Evolutionary conservation across 2,888 invertebrate species (phyloP), one percentile per base, ranked within the genome.

Genomic region (Hemicrepidius hirtus): DNA sequence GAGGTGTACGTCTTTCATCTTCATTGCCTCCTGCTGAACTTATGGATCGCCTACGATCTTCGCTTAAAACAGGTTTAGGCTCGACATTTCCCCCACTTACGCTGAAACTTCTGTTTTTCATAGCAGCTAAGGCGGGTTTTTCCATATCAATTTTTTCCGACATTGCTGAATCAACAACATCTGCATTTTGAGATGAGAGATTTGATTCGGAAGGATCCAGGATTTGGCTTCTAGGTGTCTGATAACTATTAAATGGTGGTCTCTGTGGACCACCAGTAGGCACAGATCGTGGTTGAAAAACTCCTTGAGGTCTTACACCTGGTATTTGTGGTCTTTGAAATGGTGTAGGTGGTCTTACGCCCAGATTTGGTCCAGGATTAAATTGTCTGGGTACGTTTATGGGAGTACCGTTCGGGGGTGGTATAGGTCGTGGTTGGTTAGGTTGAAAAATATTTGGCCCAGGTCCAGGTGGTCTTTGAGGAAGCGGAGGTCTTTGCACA

Each of bases 21-120:
- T 81, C 81, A 13, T 69, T 84, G 20, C 87, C 87, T 44, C 89
- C 87, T 35, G 89, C 84, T 63, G 88, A 85, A 78, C 88, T 89
- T 12, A 88, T 85, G 5, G 89, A 89, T 78, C 88, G 87, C 72
- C 89, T 84, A 60, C 89, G 84, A 80, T 89, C 89, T 77, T 90
- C 90, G 75, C 88, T 88, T 73, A 84, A 74, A 80, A 87, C 87
- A 59, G 87, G 82, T 32, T 87, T 87, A 10, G 76, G 68, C 73
- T 88, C 84, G 18, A 88, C 88, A 46, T 88, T 86, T 76, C 88
- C 88, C 32, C 88, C 88, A 68, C 88, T 87, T 77, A 89, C 87
- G 78, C 89, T 90, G 75, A 84, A 89, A 79, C 89, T 90, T 81
- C 90, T 87, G 32, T 87, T 87, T 84, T 90, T 89, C 76, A 87